Base-by-base conservation (phyloP, 2,113 vertebrate genomes). In the Corapipo altera region DNA sequence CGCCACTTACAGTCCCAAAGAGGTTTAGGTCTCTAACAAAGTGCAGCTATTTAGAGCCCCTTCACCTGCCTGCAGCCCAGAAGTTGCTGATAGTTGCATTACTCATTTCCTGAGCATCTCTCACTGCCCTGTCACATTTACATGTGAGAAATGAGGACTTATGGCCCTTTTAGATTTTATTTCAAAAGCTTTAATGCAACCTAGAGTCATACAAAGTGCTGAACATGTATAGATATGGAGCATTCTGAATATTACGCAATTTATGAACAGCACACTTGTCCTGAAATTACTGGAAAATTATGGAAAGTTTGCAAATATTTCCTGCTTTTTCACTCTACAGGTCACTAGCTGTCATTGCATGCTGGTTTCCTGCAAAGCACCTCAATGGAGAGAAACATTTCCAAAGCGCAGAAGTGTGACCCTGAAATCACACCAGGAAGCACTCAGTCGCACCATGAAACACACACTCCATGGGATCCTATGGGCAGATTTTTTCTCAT, bases 361-460 rank as follows among this genome's bases (percentile, higher is more conserved):
- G 30, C 39, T 84, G 35, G 21, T 71, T 83, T 80, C 44, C 57
- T 57, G 55, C 73, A 75, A 32, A 77, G 67, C 30, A 74, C 5
- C 61, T 71, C 46, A 22, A 26, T 57, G 64, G 62, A 72, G 44
- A 72, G 57, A 76, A 83, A 17, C 12, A 4, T 82, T 90, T 54
- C 62, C 49, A 78, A 87, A 87, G 44, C 73, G 59, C 30, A 44
- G n/a, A 78, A 84, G 28, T 3, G 8, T n/a, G 23, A 11, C 43
- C 87, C 3, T 75, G 52, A 91, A 93, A 76, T 89, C 89, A 65
- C 54, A 39, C 19, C 0, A 1, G 35, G 41, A 74, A 55, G 32
- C 48, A 11, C 12, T 39, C 28, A 4, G 16, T 59, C 24, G 15
- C 57, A 49, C 19, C 0, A 0, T 64, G 65, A 77, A 66, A 46